Percentiles rank a stretch among this genome's conserved stretches.
Conservation (phyloP, 2,888 invertebrate species). For the Acanthosepion lycidas region DNA sequence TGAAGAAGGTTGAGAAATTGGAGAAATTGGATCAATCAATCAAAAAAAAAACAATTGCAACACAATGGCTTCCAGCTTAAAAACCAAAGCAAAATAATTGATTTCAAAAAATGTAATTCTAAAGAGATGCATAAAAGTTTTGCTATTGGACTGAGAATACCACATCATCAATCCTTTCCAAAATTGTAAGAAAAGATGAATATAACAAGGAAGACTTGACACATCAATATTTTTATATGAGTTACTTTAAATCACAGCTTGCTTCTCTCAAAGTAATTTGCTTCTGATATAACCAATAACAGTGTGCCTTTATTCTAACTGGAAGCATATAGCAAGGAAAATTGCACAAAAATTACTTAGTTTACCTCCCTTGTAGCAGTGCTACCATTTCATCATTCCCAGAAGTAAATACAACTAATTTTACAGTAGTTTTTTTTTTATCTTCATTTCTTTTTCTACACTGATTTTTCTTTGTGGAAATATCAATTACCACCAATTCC, state of each 20-base stretch:
- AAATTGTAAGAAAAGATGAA: background rate
- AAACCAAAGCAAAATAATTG: no score
- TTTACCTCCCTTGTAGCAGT: background rate
- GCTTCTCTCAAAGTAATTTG: conserved; percentile 5
- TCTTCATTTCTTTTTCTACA: background rate
- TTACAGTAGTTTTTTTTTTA: background rate
- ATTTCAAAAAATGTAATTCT: no score
- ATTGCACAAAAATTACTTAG: background rate
- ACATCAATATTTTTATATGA: background rate
- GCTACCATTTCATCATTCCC: no score
- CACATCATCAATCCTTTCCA: background rate
- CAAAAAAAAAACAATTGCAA: no score
- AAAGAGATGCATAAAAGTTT: no score
- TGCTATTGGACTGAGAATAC: no score
- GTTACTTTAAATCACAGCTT: background rate
- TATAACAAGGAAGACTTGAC: background rate
- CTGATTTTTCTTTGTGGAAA: background rate
- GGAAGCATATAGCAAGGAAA: background rate
- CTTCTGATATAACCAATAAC: background rate
- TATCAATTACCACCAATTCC: conserved; percentile 1
- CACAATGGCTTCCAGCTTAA: no score
- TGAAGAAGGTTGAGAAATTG: no score
- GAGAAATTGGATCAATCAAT: no score
- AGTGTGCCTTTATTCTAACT: background rate
- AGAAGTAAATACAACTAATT: background rate